A percentile compares a stretch with the other conserved stretches of the same genome.
These are phyloP conservation scores for Cremastinae sp. DNA, from an alignment of 2,888 invertebrate genomes.

Conservation along the genomic window DNA sequence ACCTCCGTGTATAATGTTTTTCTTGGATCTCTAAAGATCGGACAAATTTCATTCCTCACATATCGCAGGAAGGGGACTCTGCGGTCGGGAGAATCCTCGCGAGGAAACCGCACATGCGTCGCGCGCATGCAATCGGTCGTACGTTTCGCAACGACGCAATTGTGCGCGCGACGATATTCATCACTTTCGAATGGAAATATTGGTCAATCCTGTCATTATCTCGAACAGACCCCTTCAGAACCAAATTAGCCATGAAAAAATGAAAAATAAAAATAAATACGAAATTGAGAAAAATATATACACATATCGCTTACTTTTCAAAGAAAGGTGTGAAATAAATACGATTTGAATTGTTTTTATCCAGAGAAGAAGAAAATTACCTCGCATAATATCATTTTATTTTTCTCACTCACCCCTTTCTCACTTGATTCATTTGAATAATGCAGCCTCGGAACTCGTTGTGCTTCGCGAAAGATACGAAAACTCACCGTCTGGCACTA, in stretches of 20 bases:
- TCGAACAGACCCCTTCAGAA: background rate
- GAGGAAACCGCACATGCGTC: constrained; percentile 9
- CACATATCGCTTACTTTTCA: constrained; percentile 16
- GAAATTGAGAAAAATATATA: too few species aligned
- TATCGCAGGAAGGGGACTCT: constrained; percentile 45
- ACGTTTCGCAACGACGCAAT: constrained; percentile 22
- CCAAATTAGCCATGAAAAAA: background rate
- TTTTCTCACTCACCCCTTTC: constrained; percentile 12
- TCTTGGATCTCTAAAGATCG: constrained; percentile 22
- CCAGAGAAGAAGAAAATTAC: constrained; percentile 1
- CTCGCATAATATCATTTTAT: constrained; percentile 11
- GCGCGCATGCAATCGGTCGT: constrained; percentile 25
- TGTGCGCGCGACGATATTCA: constrained; percentile 35
- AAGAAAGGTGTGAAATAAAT: constrained; percentile 37
- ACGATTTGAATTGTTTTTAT: constrained; percentile 31
- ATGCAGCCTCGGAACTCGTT: constrained; percentile 29
- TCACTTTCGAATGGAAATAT: constrained; percentile 51
- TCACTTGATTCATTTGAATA: constrained; percentile 32
- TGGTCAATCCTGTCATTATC: constrained; percentile 41
- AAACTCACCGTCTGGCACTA: background rate
- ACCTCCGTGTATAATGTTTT: background rate
- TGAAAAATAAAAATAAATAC: constrained; percentile 39
- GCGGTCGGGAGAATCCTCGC: constrained; percentile 44
- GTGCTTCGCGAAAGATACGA: background rate
- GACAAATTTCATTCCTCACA: constrained; percentile 43